Conservation (phyloP, 2,113 vertebrate genomes). For the Eretmochelys imbricata region DNA sequence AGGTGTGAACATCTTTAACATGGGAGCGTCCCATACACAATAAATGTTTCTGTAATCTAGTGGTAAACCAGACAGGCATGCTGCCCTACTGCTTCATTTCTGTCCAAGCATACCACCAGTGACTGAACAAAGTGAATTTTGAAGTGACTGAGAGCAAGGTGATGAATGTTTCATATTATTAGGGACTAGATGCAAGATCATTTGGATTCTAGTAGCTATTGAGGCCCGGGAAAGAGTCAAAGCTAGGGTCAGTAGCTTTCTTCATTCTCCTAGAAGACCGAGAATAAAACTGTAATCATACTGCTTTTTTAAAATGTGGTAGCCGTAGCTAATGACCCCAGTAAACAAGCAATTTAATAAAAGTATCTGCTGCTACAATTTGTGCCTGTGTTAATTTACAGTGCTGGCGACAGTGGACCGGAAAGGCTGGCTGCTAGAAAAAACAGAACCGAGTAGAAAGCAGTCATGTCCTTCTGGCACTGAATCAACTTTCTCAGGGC, state of each 20-base stretch:
- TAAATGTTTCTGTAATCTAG: not conserved
- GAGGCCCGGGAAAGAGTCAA: constrained; percentile 17
- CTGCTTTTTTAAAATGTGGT: not conserved
- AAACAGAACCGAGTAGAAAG: not conserved
- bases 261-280: constrained; percentile 24
- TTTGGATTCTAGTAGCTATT: not conserved
- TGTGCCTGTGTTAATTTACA: constrained; percentile 7
- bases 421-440: not conserved
- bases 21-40: not conserved
- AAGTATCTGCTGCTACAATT: not conserved
- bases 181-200: not conserved
- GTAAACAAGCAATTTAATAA: constrained; percentile 22
- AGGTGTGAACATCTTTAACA: not conserved
- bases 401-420: not conserved
- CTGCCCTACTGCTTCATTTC: not conserved
- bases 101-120: not conserved
- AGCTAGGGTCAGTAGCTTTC: not conserved
- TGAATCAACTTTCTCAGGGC: not conserved
- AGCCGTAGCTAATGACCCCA: not conserved
- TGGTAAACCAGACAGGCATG: not conserved
- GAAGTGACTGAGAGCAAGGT: not conserved
- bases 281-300: constrained; percentile 16
- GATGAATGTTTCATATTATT: not conserved
- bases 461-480: not conserved
- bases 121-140: not conserved